Conservation (phyloP, 2,113 vertebrate genomes). For the Narcine bancroftii region DNA sequence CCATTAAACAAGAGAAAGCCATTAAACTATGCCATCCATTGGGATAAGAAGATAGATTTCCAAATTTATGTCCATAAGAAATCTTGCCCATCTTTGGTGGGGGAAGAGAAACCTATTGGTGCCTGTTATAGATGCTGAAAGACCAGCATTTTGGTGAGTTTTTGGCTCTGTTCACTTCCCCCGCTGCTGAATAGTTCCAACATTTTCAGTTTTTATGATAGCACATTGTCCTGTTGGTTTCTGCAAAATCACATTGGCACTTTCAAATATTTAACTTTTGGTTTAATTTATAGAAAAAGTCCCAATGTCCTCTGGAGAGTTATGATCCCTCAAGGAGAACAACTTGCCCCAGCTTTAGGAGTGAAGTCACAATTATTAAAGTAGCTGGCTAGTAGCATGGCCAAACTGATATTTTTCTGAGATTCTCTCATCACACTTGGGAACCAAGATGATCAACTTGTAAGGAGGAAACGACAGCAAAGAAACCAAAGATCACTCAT, state of each 20-base stretch:
- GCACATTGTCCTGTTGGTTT: neutral
- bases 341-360: neutral
- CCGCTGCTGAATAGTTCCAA: no score
- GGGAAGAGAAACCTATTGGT: no score
- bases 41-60: neutral
- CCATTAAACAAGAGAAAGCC: no score
- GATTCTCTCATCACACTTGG: neutral
- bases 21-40: neutral
- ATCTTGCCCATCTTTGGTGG: neutral
- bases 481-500: neutral
- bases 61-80: neutral
- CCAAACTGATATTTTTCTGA: neutral
- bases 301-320: no score
- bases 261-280: conserved; percentile 9
- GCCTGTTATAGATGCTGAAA: no score
- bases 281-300: no score
- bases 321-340: neutral
- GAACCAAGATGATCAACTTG: neutral
- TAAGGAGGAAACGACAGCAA: neutral
- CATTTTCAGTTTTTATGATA: no score
- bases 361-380: neutral
- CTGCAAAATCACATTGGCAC: no score
- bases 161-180: no score
- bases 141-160: no score
- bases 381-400: neutral